Base-by-base conservation (phyloP, 2,113 vertebrate species). In the Urocitellus parryii region DNA sequence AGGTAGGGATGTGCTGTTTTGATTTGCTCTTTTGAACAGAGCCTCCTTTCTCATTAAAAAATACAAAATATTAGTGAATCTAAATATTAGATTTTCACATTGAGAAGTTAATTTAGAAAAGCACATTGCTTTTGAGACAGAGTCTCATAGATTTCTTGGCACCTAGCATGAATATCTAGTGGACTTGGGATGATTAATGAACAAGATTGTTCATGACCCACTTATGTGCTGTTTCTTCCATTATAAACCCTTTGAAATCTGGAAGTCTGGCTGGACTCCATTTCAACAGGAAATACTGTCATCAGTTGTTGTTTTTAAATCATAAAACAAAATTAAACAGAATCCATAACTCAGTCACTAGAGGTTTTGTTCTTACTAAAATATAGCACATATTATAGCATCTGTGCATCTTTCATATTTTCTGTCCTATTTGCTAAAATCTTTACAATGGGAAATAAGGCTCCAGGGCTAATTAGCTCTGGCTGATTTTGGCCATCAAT, bases 111-210 rank as follows among this genome's bases (percentile, higher is more conserved):
- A 94, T 92, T 96, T 95, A 92, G 73, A 92, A 97, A 94, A 95
- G n/a, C 32, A 65, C 51, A 32, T 48, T 91, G 78, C 67, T 77
- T 95, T 92, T 92, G 84, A 92, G 76, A 81, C 13, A 53, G 74
- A 94, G 67, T 87, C 85, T 53, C 3, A 0, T 74, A 84, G 68
- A 61, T 93, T 77, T 94, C 77, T 94, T 86, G 81, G 95, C 88
- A 77, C 39, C 80, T 65, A 32, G 39, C 14, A 39, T 39, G 85
- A 51, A 65, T 51, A 81, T 39, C 39, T 90, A 76, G 9, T 37
- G 24, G 88, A 67, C 80, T 84, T 94, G n/a, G 76, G 92, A 92
- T 92, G 96, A 96, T 96, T 94, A 96, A 97, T 97, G 80, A 65
- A 18, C 3, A 25, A 37, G 56, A 89, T 87, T 96, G 61, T 70